Percentiles rank a stretch among this genome's conserved stretches.
Evolutionary conservation across 2,888 invertebrate genomes (phyloP).

Genomic region (Hirtodrosophila duncani): DNA sequence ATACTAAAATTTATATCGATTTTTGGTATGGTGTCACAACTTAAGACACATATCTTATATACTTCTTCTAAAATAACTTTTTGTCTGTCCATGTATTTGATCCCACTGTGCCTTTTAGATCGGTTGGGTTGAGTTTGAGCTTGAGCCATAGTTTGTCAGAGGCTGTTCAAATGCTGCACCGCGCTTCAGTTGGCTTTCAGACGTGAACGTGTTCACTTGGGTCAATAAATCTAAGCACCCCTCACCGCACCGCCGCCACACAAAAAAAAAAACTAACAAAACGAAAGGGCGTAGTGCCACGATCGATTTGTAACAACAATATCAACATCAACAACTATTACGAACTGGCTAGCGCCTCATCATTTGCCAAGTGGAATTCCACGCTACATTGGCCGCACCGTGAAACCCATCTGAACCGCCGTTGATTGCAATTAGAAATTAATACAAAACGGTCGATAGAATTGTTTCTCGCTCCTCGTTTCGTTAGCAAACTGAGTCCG

Average conservation of each 20-base stretch:
- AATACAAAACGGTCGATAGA: no score
- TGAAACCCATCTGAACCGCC: not conserved
- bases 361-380: conserved; percentile 24
- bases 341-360: conserved; percentile 59
- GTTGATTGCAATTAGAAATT: not conserved
- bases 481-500: no score
- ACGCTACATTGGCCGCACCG: conserved; percentile 3
- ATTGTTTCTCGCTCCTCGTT: no score
- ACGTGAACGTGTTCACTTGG: conserved; percentile 62
- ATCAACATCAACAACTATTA: conserved; percentile 38
- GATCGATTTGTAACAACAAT: conserved; percentile 30
- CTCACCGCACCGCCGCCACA: no score
- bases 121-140: conserved; percentile 11
- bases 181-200: conserved; percentile 59
- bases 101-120: no score
- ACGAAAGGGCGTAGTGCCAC: conserved; percentile 37
- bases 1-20: no score
- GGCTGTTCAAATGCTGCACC: conserved; percentile 18
- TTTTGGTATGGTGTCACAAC: no score
- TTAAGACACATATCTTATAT: no score
- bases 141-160: conserved; percentile 38
- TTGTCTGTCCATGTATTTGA: no score
- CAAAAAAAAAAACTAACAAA: conserved; percentile 1
- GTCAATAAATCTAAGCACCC: not conserved
- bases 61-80: no score